Base-by-base conservation (phyloP, 2,113 vertebrate genomes). In the Varanus komodoensis region DNA sequence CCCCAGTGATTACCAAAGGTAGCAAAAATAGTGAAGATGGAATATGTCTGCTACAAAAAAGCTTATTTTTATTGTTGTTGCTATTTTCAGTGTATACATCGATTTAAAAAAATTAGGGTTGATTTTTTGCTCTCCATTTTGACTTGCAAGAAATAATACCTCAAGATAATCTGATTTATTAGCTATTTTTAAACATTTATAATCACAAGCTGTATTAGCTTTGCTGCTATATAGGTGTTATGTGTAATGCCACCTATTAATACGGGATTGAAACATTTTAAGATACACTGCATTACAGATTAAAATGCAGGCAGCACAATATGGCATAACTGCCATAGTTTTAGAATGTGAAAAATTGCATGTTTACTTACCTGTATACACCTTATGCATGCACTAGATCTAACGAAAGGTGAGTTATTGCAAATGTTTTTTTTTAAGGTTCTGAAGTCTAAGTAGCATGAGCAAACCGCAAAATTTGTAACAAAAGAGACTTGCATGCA, bases 191-290 rank as follows among this genome's bases (percentile, higher is more conserved):
- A 98, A 98, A 97, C 98, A 97, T 98, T 98, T 98, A 98, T 98
- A 98, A 98, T 97, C 98, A 98, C 98, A 98, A 99, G 99, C 98
- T 99, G 98, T 98, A 98, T 98, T 98, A 98, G 98, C 98, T 98
- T 99, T 98, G 99, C 99, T 99, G 99, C 99, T 99, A 99, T 98
- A 98, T 98, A 98, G 98, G 98, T 98, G 97, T 98, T 98, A 98
- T 98, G 98, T 98, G 98, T 98, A 98, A 99, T 98, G 98, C 97
- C 98, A 97, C 98, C 98, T 98, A 98, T 98, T 97, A 98, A 98
- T 98, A 97, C 97, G 97, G 97, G 98, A 98, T 98, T 97, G 97
- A 97, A 98, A 97, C 88, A 95, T 98, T 97, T 89, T 97, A 96
- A 97, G 97, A 97, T 92, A 97, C 96, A 97, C 97, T 98, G 97